phyloP scores from a whole-genome alignment of 2,797 vertebrate genomes.

The Erpetoichthys calabaricus region DNA sequence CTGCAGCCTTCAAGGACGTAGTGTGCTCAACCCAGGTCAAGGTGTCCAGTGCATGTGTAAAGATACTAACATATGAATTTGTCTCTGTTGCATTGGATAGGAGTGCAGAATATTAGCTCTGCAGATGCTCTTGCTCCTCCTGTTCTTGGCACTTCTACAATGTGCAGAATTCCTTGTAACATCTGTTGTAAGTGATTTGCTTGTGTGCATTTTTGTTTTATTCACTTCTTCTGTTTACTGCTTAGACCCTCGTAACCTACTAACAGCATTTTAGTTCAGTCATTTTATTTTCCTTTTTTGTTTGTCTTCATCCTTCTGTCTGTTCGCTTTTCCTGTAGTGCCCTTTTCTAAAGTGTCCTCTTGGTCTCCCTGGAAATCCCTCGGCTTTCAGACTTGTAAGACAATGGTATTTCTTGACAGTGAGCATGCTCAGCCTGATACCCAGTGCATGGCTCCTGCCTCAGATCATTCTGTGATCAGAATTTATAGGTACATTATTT shows the following conservation, averaged over 20 bases:
- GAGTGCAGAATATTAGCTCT: slow-evolving; percentile 31
- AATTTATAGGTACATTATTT: slow-evolving; percentile 41
- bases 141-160: slow-evolving; percentile 37
- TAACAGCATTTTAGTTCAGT: slow-evolving; percentile 21
- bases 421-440: slow-evolving; percentile 41
- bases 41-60: too few relatives aligned
- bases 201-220: slow-evolving; percentile 25
- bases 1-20: too few relatives aligned
- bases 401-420: slow-evolving; percentile 29
- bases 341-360: slow-evolving; percentile 28
- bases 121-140: slow-evolving; percentile 38
- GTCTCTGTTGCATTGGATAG: slow-evolving; percentile 35
- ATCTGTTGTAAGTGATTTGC: slow-evolving; percentile 58
- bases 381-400: slow-evolving; percentile 34
- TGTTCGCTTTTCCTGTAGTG: slow-evolving; percentile 20
- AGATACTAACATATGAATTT: slow-evolving; percentile 16
- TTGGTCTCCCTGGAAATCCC: slow-evolving; percentile 32
- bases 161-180: slow-evolving; percentile 55
- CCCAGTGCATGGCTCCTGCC: slow-evolving; percentile 41
- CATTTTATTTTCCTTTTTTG: slow-evolving; percentile 21
- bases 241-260: neutral
- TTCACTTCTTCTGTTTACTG: slow-evolving; percentile 7
- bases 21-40: too few relatives aligned
- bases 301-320: slow-evolving; percentile 18
- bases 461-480: slow-evolving; percentile 40